phyloP scores from a whole-genome alignment of 2,113 vertebrate genomes.

The Zapus hudsonius region DNA sequence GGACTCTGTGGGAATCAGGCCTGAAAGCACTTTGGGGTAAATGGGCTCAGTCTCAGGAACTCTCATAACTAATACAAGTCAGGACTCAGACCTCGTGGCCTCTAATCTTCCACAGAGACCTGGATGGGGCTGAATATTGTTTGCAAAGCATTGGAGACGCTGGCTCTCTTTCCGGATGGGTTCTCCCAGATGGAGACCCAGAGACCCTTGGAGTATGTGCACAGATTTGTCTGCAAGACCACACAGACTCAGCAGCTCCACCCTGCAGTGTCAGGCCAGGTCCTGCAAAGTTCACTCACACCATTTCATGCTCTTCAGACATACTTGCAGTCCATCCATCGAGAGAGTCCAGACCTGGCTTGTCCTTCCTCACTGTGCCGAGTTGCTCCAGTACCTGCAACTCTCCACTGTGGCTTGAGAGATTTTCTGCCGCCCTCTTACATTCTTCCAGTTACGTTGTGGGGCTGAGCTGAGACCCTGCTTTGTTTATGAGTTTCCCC shows the following conservation, averaged over 20 bases:
- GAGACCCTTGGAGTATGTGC: slow-evolving; percentile 30
- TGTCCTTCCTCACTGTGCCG: background rate
- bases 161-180: slow-evolving; percentile 59
- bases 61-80: slow-evolving; percentile 32
- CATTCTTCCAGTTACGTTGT: background rate
- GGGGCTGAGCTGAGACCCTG: background rate
- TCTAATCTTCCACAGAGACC: slow-evolving; percentile 37
- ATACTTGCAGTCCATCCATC: background rate
- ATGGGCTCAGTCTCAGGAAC: background rate
- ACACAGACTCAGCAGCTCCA: slow-evolving; percentile 37
- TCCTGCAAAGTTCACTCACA: slow-evolving; percentile 17
- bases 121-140: slow-evolving; percentile 33
- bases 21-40: background rate
- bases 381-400: background rate
- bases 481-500: background rate
- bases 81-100: background rate
- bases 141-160: slow-evolving; percentile 3
- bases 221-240: slow-evolving; percentile 54
- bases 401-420: background rate
- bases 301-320: background rate
- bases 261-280: background rate
- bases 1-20: slow-evolving; percentile 17
- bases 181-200: slow-evolving; percentile 30
- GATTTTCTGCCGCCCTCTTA: background rate
- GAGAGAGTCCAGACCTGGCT: background rate